Conservation (phyloP, 2,797 vertebrate genomes). For the Glyptemys insculpta region DNA sequence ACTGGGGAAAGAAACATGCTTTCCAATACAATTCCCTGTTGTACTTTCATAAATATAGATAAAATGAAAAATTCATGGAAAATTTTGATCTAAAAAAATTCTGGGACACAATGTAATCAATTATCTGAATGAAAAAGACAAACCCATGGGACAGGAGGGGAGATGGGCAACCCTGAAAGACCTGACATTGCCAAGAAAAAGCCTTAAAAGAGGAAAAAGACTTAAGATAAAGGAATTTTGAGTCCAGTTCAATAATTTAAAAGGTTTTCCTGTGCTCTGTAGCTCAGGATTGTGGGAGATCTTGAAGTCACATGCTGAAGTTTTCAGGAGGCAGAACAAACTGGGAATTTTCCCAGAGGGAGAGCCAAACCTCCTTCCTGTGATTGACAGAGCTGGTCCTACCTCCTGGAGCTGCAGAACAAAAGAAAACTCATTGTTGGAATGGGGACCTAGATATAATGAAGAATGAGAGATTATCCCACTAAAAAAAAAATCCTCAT, state of each 20-base stretch:
- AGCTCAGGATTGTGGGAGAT: not conserved
- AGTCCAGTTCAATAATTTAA: not conserved
- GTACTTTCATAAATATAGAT: not conserved
- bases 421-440: constrained; percentile 22
- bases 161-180: not conserved
- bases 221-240: not conserved
- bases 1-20: not conserved
- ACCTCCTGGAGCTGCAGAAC: constrained; percentile 72
- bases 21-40: not conserved
- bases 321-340: constrained; percentile 10
- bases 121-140: not conserved
- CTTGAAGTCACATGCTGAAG: not conserved
- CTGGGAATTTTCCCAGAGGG: not conserved
- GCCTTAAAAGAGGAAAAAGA: not conserved
- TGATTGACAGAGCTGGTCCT: constrained; percentile 44
- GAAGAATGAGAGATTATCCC: not conserved
- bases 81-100: not conserved
- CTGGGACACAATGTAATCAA: not conserved
- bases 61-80: not conserved
- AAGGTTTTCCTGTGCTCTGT: constrained; percentile 9
- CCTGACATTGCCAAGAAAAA: not conserved
- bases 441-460: not conserved
- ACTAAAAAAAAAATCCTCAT: not conserved
- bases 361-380: constrained; percentile 39
- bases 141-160: not conserved